Percentiles rank a stretch among this genome's conserved stretches.
Evolutionary conservation across 2,888 invertebrate species (phyloP).

Genomic region (Morpho deidamia): DNA sequence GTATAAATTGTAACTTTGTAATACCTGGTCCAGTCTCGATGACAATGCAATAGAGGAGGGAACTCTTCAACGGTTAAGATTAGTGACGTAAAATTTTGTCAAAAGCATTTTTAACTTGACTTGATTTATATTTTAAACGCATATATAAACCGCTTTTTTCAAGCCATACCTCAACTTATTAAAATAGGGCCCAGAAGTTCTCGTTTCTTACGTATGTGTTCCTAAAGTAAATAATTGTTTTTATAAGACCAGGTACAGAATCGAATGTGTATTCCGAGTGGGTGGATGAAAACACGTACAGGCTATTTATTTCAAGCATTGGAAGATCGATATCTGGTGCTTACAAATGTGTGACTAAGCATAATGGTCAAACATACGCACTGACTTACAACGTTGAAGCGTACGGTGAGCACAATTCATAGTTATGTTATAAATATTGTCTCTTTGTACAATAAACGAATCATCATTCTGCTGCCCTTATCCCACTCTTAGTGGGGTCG

Average conservation of each 20-base stretch:
- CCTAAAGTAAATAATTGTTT: constrained; percentile 54
- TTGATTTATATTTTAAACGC: too few species aligned
- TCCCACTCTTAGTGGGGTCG: too few species aligned
- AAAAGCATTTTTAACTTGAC: too few species aligned
- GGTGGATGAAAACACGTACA: constrained; percentile 35
- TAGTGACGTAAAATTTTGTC: too few species aligned
- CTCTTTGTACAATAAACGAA: too few species aligned
- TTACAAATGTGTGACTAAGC: constrained; percentile 50
- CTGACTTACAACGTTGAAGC: constrained; percentile 42
- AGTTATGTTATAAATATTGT: too few species aligned
- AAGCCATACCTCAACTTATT: too few species aligned
- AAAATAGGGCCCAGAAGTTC: too few species aligned
- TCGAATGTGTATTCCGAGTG: constrained; percentile 48
- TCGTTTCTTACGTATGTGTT: constrained; percentile 18
- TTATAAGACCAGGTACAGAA: constrained; percentile 67
- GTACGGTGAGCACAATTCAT: constrained; percentile 44
- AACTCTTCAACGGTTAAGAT: too few species aligned
- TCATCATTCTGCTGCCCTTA: too few species aligned
- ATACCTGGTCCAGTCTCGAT: not conserved
- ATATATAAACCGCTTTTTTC: too few species aligned
- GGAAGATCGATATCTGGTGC: constrained; percentile 48
- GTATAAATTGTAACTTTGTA: not conserved
- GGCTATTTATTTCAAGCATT: constrained; percentile 45
- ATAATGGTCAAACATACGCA: constrained; percentile 35
- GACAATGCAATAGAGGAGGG: too few species aligned